Conservation (phyloP, 2,888 invertebrate species). For the Diadromus collaris region DNA sequence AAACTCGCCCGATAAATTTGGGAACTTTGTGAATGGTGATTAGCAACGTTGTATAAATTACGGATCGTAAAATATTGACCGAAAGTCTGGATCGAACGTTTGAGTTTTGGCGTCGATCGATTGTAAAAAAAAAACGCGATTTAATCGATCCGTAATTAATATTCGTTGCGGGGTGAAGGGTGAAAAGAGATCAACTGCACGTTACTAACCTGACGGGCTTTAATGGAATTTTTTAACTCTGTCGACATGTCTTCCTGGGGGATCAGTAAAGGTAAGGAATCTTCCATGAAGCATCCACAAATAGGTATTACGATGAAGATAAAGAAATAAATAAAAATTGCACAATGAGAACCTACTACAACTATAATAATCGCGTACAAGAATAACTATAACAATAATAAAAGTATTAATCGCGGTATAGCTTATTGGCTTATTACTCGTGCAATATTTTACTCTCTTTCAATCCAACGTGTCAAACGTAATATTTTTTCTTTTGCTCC, state of each 20-base stretch:
- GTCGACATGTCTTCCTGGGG: slow-evolving; percentile 76
- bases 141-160: slow-evolving; percentile 48
- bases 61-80: slow-evolving; percentile 18
- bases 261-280: slow-evolving; percentile 74
- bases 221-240: slow-evolving; percentile 76
- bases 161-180: slow-evolving; percentile 39
- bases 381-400: not conserved
- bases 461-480: not conserved
- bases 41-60: slow-evolving; percentile 36
- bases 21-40: slow-evolving; percentile 32
- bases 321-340: slow-evolving; percentile 46
- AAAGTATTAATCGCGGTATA: slow-evolving; percentile 42
- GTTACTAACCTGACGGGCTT: slow-evolving; percentile 76
- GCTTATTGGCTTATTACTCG: slow-evolving; percentile 27
- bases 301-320: slow-evolving; percentile 58
- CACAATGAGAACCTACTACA: slow-evolving; percentile 40
- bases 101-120: not conserved
- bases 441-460: slow-evolving; percentile 28
- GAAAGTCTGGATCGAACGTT: slow-evolving; percentile 1
- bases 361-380: slow-evolving; percentile 4
- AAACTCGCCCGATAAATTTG: slow-evolving; percentile 24
- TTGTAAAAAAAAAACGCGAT: slow-evolving; percentile 25
- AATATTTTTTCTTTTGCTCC: slow-evolving; percentile 24
- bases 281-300: slow-evolving; percentile 74
- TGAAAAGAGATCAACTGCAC: slow-evolving; percentile 67